Percentiles rank a stretch among this genome's conserved stretches.
Conservation (phyloP, 2,113 vertebrate genomes). For the Bufo gargarizans region DNA sequence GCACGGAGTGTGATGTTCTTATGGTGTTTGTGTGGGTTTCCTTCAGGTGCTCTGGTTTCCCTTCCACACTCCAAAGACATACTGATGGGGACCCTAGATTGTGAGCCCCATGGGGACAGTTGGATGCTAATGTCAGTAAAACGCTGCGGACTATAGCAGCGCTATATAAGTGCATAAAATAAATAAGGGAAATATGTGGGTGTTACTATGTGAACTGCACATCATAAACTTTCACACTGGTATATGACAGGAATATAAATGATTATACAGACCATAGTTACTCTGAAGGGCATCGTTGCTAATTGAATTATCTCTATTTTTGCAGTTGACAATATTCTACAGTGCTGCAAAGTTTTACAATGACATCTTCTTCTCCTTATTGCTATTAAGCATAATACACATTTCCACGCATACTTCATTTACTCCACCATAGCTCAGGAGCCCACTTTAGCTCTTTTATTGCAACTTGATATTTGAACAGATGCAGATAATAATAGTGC, state of each 20-base stretch:
- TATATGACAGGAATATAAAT: not conserved
- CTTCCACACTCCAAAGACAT: too few relatives aligned
- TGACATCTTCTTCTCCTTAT: not conserved
- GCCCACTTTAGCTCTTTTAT: constrained; percentile 29
- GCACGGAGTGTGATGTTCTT: too few relatives aligned
- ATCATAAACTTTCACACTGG: too few relatives aligned
- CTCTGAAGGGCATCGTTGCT: not conserved
- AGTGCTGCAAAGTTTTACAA: not conserved
- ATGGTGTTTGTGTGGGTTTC: too few relatives aligned
- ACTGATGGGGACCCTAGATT: too few relatives aligned
- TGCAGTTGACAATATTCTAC: not conserved
- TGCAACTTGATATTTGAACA: constrained; percentile 53
- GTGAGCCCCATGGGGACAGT: too few relatives aligned
- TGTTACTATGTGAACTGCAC: too few relatives aligned
- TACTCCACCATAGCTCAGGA: not conserved
- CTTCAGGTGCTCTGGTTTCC: too few relatives aligned
- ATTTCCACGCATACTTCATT: not conserved
- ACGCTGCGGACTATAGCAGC: too few relatives aligned
- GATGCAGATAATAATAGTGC: constrained; percentile 53
- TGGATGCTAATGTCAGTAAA: too few relatives aligned
- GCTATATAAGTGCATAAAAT: too few relatives aligned
- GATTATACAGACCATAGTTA: not conserved
- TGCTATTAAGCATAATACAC: not conserved
- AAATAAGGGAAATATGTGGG: too few relatives aligned
- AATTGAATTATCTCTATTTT: not conserved